A percentile compares a stretch with the other conserved stretches of the same genome.
These are phyloP conservation scores for Cladorhizidae sp. DNA, from an alignment of 37 sponge, comb jelly and placozoan genomes.

Conservation along the genomic window DNA sequence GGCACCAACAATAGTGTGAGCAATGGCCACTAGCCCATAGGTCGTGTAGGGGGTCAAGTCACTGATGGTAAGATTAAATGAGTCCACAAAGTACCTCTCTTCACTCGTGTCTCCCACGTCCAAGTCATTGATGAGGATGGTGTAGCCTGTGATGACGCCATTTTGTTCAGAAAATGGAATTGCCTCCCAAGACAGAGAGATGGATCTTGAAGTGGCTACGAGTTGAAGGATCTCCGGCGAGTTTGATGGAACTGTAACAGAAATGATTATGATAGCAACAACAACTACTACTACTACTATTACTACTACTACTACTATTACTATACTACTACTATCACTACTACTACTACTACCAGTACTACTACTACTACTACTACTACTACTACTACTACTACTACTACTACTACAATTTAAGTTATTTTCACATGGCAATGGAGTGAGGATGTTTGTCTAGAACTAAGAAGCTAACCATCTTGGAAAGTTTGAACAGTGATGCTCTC, in stretches of 20 bases:
- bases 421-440: no score
- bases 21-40: not conserved
- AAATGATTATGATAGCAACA: no score
- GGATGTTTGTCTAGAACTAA: no score
- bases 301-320: no score
- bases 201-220: not conserved
- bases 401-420: no score
- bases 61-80: not conserved
- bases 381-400: no score
- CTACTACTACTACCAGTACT: no score
- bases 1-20: not conserved
- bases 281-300: no score
- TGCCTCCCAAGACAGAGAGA: slow-evolving; percentile 15
- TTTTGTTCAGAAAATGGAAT: not conserved
- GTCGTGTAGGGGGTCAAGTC: not conserved
- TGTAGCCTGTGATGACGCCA: slow-evolving; percentile 29
- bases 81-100: not conserved
- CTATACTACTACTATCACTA: no score
- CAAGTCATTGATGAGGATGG: not conserved
- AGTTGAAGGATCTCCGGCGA: not conserved
- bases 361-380: no score
- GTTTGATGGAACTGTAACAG: slow-evolving; percentile 15
- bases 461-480: slow-evolving; percentile 47
- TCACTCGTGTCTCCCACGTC: not conserved
- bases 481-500: slow-evolving; percentile 11